Percentiles rank a stretch among this genome's conserved stretches.
phyloP scores from a whole-genome alignment of 2,888 invertebrate genomes.

The Athalia cordata region DNA sequence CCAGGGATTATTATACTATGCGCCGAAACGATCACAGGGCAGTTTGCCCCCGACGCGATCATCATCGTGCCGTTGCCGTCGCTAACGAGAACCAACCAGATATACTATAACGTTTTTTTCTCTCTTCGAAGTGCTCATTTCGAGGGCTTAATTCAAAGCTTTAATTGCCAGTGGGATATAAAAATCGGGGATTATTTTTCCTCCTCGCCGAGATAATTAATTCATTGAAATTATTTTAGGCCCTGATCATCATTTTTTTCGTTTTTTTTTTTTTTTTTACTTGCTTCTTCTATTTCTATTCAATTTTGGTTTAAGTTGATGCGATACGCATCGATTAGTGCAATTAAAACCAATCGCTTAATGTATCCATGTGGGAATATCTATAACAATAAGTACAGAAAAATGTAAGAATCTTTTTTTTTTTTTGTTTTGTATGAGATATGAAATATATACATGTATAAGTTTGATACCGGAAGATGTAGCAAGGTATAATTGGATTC shows the following conservation, averaged over 20 bases:
- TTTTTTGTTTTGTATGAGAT: too few species aligned
- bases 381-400: background rate
- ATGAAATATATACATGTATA: too few species aligned
- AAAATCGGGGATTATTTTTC: background rate
- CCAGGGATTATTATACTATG: too few species aligned
- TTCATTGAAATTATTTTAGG: too few species aligned
- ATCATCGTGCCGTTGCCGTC: background rate
- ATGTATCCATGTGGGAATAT: background rate
- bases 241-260: too few species aligned
- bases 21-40: conserved; percentile 45
- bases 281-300: background rate
- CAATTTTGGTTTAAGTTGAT: background rate
- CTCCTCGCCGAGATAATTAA: too few species aligned
- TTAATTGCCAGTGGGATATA: background rate
- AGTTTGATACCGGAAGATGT: too few species aligned
- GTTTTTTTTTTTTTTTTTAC: conserved; percentile 4
- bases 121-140: too few species aligned
- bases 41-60: conserved; percentile 35
- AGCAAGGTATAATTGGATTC: too few species aligned
- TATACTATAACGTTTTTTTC: too few species aligned
- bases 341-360: too few species aligned
- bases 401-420: background rate
- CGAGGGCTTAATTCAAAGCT: too few species aligned
- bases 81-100: background rate
- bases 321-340: background rate